Evolutionary conservation across 1,140 invertebrate species (phyloP).

Genomic region (Littorina saxatilis): DNA sequence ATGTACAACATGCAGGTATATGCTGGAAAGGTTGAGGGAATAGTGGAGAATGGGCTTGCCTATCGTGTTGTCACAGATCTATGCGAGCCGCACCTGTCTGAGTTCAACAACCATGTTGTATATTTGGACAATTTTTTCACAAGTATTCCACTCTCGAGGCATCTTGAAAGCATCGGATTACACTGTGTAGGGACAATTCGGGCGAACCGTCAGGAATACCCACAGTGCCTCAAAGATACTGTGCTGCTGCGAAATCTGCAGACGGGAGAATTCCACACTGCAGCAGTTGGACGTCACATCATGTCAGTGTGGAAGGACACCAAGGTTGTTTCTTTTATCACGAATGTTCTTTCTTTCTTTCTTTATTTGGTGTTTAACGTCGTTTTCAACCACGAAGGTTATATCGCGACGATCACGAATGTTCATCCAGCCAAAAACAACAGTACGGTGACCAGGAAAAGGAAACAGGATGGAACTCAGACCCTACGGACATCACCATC

Average conservation of each 20-base stretch:
- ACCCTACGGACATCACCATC: background rate
- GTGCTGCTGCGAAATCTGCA: background rate
- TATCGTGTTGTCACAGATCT: background rate
- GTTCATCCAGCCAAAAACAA: too few relatives aligned
- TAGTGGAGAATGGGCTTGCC: background rate
- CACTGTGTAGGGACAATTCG: background rate
- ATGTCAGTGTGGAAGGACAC: constrained; percentile 7
- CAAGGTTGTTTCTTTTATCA: background rate
- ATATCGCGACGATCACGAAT: too few relatives aligned
- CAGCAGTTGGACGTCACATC: background rate
- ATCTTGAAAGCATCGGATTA: background rate
- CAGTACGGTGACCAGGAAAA: background rate
- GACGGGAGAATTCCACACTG: constrained; percentile 2
- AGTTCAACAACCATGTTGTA: background rate
- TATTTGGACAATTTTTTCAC: constrained; percentile 10
- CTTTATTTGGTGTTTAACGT: too few relatives aligned
- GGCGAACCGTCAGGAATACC: background rate
- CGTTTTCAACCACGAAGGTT: too few relatives aligned
- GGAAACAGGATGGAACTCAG: background rate
- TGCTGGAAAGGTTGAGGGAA: background rate
- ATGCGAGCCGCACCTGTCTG: background rate
- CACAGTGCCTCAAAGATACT: background rate
- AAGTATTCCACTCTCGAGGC: background rate
- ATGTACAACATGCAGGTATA: background rate
- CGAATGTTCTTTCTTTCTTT: background rate